Percentiles rank a stretch among this genome's conserved stretches.
These are phyloP conservation scores for Micrasema longulum DNA, from an alignment of 1,140 invertebrate genomes.

Conservation along the genomic window DNA sequence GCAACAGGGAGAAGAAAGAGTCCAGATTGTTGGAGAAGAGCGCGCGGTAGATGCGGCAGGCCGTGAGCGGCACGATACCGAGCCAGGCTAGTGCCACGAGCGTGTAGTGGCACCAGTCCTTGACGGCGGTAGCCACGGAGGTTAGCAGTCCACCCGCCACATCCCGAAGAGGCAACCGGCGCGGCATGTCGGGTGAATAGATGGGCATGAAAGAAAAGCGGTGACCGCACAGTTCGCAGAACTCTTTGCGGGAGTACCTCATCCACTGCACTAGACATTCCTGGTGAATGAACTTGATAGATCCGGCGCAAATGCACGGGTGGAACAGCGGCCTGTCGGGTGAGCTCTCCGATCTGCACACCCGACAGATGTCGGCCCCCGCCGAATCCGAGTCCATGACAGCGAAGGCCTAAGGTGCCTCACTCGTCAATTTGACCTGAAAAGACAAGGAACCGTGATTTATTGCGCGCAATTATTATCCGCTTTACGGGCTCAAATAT, in stretches of 20 bases:
- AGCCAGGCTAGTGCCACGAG: conserved; percentile 96
- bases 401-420: conserved; percentile 13
- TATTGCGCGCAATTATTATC: conserved; percentile 3
- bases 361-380: conserved; percentile 91
- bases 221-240: conserved; percentile 98
- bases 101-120: conserved; percentile 97
- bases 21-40: conserved; percentile 91
- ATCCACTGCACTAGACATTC: conserved; percentile 91
- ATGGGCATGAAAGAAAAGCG: conserved; percentile 98
- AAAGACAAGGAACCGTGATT: conserved; percentile 36
- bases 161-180: conserved; percentile 91
- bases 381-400: conserved; percentile 49
- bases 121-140: conserved; percentile 90
- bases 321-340: conserved; percentile 88
- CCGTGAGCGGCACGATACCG: conserved; percentile 95
- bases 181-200: conserved; percentile 99
- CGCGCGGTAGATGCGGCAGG: conserved; percentile 95
- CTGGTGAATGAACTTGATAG: conserved; percentile 99
- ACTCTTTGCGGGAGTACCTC: conserved; percentile 97
- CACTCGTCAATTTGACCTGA: conserved; percentile 34
- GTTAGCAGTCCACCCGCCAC: conserved; percentile 89
- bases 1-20: conserved; percentile 85
- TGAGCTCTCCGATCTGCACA: conserved; percentile 94
- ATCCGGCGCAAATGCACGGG: conserved; percentile 98
- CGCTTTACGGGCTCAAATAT: neutral